Evolutionary conservation across 2,113 vertebrate genomes (phyloP).

Genomic region (Plecotus auritus): DNA sequence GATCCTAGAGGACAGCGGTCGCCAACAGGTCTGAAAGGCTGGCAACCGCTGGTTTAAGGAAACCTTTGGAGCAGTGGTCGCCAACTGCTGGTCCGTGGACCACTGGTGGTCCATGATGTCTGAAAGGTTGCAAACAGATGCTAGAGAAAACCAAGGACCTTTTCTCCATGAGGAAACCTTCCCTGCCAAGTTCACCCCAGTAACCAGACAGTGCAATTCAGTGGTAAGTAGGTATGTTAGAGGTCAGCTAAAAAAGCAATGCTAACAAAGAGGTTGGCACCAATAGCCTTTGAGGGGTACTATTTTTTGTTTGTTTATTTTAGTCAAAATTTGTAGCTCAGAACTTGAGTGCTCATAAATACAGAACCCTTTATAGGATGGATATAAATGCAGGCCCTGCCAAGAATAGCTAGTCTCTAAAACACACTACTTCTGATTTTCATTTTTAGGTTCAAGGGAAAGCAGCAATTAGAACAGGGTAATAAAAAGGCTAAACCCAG

Average conservation of each 20-base stretch:
- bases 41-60: too few relatives aligned
- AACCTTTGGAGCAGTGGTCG: too few relatives aligned
- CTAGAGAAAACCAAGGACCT: background rate
- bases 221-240: background rate
- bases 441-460: background rate
- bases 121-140: too few relatives aligned
- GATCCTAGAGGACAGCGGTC: too few relatives aligned
- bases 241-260: background rate
- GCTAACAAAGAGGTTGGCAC: background rate
- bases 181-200: background rate
- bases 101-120: too few relatives aligned
- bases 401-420: background rate
- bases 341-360: background rate
- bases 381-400: background rate
- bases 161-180: background rate
- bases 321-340: background rate
- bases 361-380: background rate
- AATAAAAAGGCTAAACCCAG: background rate
- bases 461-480: background rate
- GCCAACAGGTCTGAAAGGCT: too few relatives aligned
- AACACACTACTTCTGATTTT: background rate
- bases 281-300: background rate
- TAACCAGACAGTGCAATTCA: background rate
- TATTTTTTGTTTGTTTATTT: conserved; percentile 35
- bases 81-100: too few relatives aligned